Evolutionary conservation across 2,797 vertebrate genomes (phyloP).

Genomic region (Urophycis tenuis): DNA sequence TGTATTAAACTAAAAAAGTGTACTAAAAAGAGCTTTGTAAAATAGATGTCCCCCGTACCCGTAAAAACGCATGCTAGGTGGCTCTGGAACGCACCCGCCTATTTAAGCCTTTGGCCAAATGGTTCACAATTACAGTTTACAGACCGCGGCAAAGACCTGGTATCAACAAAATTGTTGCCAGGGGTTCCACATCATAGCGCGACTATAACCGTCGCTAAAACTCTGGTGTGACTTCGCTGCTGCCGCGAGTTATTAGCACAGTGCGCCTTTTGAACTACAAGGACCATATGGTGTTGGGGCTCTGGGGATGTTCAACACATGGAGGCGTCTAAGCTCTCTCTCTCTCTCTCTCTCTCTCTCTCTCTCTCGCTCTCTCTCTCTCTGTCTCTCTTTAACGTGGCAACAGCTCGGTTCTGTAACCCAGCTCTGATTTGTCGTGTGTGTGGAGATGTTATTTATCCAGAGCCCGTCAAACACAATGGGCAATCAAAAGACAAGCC

Average conservation of each 20-base stretch:
- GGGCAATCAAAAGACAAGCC: not conserved
- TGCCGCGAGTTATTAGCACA: slow-evolving; percentile 35
- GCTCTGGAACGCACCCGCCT: slow-evolving; percentile 8
- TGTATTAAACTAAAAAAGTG: too few relatives aligned
- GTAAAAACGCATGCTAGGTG: not conserved
- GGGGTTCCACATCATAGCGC: slow-evolving; percentile 43
- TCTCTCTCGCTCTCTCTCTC: not conserved
- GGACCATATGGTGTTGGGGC: slow-evolving; percentile 30
- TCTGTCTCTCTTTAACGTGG: not conserved
- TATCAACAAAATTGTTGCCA: slow-evolving; percentile 52
- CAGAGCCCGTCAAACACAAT: not conserved
- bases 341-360: not conserved
- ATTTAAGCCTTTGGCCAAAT: slow-evolving; percentile 12
- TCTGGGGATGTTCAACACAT: slow-evolving; percentile 47
- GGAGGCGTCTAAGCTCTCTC: slow-evolving; percentile 23
- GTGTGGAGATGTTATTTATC: not conserved
- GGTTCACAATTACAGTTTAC: slow-evolving; percentile 47
- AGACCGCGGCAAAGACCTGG: slow-evolving; percentile 32
- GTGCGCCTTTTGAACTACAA: slow-evolving; percentile 45
- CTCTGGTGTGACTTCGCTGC: slow-evolving; percentile 44
- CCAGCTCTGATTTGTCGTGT: not conserved
- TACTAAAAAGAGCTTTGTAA: slow-evolving; percentile 27
- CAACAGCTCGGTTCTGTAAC: not conserved
- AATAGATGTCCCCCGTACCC: slow-evolving; percentile 11
- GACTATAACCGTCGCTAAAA: slow-evolving; percentile 48